phyloP scores from a whole-genome alignment of 2,888 invertebrate genomes.

The Geotrupes spiniger region DNA sequence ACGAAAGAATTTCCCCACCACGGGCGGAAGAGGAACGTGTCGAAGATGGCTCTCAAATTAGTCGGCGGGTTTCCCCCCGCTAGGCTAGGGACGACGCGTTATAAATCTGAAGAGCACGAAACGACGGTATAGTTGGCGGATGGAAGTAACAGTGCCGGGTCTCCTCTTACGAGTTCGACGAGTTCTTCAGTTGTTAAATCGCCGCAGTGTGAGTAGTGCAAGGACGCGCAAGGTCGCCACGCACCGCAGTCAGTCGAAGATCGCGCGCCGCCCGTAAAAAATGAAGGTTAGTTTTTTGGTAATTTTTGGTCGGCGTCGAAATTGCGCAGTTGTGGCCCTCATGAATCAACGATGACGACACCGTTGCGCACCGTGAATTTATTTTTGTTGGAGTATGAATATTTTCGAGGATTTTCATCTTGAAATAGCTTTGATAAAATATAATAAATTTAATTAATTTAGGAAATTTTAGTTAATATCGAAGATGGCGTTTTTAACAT shows the following conservation, averaged over 20 bases:
- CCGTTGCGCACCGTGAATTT: too few relatives aligned
- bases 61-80: slow-evolving; percentile 19
- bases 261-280: background rate
- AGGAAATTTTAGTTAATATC: too few relatives aligned
- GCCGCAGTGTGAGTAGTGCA: slow-evolving; percentile 28
- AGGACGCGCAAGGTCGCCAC: slow-evolving; percentile 29
- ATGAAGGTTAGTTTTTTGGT: slow-evolving; percentile 6
- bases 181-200: slow-evolving; percentile 16
- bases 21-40: slow-evolving; percentile 7
- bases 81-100: slow-evolving; percentile 20
- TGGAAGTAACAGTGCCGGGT: slow-evolving; percentile 14
- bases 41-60: background rate
- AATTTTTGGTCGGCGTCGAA: too few relatives aligned
- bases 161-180: slow-evolving; percentile 15
- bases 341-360: too few relatives aligned
- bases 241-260: background rate
- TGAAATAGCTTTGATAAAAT: too few relatives aligned
- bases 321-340: too few relatives aligned
- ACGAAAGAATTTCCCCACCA: slow-evolving; percentile 3
- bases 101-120: slow-evolving; percentile 25
- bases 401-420: too few relatives aligned
- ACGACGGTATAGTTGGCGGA: slow-evolving; percentile 7
- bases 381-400: too few relatives aligned
- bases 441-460: too few relatives aligned
- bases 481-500: too few relatives aligned